Evolutionary conservation across 1,140 invertebrate genomes (phyloP), one percentile per base, ranked within the genome.

Genomic region (Macrosteles quadrilineatus): DNA sequence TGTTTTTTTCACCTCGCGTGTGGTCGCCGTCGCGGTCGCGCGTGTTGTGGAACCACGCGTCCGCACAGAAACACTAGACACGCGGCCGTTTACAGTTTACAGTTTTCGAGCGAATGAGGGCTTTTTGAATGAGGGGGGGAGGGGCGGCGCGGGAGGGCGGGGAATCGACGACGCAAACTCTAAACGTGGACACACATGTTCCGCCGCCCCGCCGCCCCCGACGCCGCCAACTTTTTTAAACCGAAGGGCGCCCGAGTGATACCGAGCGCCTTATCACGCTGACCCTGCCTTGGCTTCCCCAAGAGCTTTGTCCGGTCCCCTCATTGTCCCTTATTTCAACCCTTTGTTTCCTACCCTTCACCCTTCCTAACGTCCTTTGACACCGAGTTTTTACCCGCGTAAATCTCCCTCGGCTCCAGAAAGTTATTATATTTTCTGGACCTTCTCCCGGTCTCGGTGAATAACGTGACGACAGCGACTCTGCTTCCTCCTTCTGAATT

Each of bases 101-200:
- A 47, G 68, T 69, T 67, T 67, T 67, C 65, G 30, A 67, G 65
- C 65, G 65, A 67, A 67, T 67, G 73, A 72, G 74, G 72, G 73
- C 70, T 72, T 67, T 69, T 47, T 53, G 72, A 71, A 36, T 65
- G 50, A 36, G 71, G 53, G 55, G 64, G 64, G 70, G 23, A 68
- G 70, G 53, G 43, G 30, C 64, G 66, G 73, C 19, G 64, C 9
- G 63, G 70, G 55, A 43, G 68, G 68, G 62, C 36, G 65, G 65
- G 65, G 65, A 17, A 19, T 19, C 25, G 43, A 67, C 65, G 65
- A 67, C 65, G 65, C 65, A 67, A 67, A 67, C 65, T 67, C 65
- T 67, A 67, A 67, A 67, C 65, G 65, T 67, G 65, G 65, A 67
- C 65, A 67, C 65, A 67, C 65, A 67, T 30, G 45, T 50, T 25